phyloP scores from a whole-genome alignment of 2,113 vertebrate species.

The Macrotis lagotis region DNA sequence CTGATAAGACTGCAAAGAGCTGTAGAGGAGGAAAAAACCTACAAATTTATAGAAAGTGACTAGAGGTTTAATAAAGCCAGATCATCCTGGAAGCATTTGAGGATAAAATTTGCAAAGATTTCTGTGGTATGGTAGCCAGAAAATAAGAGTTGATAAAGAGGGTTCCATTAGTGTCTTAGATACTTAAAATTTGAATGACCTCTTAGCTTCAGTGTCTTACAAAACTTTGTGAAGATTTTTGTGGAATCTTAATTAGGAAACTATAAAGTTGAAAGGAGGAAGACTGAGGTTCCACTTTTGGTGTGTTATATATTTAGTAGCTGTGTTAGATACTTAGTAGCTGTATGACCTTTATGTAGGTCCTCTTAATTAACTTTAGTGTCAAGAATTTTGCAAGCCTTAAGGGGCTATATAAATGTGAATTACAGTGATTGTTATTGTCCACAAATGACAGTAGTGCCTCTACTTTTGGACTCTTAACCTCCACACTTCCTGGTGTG shows the following conservation, averaged over 20 bases:
- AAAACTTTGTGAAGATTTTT: not conserved
- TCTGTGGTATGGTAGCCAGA: too few relatives aligned
- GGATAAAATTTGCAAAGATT: not conserved
- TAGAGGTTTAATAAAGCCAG: not conserved
- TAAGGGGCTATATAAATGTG: not conserved
- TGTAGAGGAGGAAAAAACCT: not conserved
- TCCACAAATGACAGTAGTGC: not conserved
- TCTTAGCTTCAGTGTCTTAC: too few relatives aligned
- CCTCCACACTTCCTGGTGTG: not conserved
- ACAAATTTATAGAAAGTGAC: not conserved
- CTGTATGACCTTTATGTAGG: not conserved
- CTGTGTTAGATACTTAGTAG: not conserved
- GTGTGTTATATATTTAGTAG: not conserved
- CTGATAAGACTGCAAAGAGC: not conserved
- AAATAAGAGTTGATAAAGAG: too few relatives aligned
- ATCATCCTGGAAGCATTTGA: not conserved
- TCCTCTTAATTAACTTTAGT: too few relatives aligned
- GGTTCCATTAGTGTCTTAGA: too few relatives aligned
- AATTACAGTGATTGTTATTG: not conserved
- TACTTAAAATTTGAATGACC: too few relatives aligned
- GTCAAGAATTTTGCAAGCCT: not conserved
- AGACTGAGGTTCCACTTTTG: not conserved
- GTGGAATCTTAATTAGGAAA: not conserved
- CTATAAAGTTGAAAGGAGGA: not conserved
- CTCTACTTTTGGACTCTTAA: not conserved